These are phyloP conservation scores for Echeneis naucrates DNA, from an alignment of 2,797 vertebrate genomes.

Conservation along the genomic window DNA sequence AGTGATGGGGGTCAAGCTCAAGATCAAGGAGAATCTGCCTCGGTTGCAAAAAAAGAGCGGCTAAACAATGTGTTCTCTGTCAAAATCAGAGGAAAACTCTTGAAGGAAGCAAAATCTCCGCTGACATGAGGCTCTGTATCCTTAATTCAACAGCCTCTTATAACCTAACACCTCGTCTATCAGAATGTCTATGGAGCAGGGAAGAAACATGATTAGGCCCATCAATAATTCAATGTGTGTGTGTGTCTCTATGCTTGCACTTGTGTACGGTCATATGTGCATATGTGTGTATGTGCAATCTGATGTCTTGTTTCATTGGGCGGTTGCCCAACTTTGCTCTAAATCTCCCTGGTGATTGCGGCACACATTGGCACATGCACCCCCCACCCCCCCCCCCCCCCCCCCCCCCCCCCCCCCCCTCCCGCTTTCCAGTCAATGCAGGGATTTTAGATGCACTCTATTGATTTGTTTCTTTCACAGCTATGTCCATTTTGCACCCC, in stretches of 20 bases:
- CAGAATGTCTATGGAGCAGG: constrained; percentile 74
- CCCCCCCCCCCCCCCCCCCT: constrained; percentile 52
- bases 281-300: constrained; percentile 55
- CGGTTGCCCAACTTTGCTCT: constrained; percentile 70
- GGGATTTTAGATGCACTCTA: constrained; percentile 70
- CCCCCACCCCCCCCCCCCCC: too few relatives aligned
- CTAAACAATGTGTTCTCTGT: constrained; percentile 79
- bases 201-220: constrained; percentile 83
- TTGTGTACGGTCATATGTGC: constrained; percentile 11
- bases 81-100: constrained; percentile 78
- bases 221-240: constrained; percentile 83
- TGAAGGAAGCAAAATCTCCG: constrained; percentile 80
- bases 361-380: constrained; percentile 54
- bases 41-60: constrained; percentile 70
- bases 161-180: constrained; percentile 82
- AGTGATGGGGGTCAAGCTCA: constrained; percentile 78
- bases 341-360: constrained; percentile 74
- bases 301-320: constrained; percentile 77
- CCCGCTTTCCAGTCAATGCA: constrained; percentile 54
- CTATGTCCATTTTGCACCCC: constrained; percentile 60
- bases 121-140: constrained; percentile 73
- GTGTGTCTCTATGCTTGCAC: constrained; percentile 27
- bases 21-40: constrained; percentile 81
- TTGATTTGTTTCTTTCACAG: constrained; percentile 67
- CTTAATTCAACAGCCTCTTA: constrained; percentile 82